Percentiles rank a stretch among this genome's conserved stretches.
phyloP scores from a whole-genome alignment of 2,888 invertebrate species.

The Lampropteryx suffumata region DNA sequence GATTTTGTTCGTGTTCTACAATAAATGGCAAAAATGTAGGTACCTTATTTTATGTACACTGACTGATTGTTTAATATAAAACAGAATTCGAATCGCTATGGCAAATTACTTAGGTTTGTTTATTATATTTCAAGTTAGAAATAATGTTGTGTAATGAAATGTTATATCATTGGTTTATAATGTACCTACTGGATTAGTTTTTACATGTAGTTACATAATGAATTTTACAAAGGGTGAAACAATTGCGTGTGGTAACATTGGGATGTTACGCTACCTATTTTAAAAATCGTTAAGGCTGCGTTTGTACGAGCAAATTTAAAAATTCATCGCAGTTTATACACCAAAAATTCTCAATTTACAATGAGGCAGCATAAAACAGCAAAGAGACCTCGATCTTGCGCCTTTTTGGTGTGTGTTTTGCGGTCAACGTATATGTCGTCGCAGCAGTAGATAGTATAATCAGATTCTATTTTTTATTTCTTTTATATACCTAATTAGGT shows the following conservation, averaged over 20 bases:
- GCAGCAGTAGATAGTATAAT: slow-evolving; percentile 27
- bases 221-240: slow-evolving; percentile 17
- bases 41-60: slow-evolving; percentile 1
- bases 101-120: slow-evolving; percentile 13
- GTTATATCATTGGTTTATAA: slow-evolving; percentile 1
- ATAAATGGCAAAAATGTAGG: slow-evolving; percentile 2
- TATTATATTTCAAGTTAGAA: slow-evolving; percentile 9
- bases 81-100: background rate
- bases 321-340: background rate
- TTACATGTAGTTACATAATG: slow-evolving; percentile 6
- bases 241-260: slow-evolving; percentile 13
- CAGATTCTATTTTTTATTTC: slow-evolving; percentile 28
- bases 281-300: slow-evolving; percentile 40
- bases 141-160: slow-evolving; percentile 4
- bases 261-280: slow-evolving; percentile 20
- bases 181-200: slow-evolving; percentile 14
- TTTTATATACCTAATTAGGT: slow-evolving; percentile 13
- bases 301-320: slow-evolving; percentile 6
- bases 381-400: background rate
- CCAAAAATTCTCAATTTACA: no score
- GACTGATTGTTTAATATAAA: slow-evolving; percentile 5
- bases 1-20: no score
- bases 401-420: background rate
- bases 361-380: no score
- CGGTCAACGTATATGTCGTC: background rate